Conservation (phyloP, 1,140 invertebrate species). For the Anagrus nilaparvatae region DNA sequence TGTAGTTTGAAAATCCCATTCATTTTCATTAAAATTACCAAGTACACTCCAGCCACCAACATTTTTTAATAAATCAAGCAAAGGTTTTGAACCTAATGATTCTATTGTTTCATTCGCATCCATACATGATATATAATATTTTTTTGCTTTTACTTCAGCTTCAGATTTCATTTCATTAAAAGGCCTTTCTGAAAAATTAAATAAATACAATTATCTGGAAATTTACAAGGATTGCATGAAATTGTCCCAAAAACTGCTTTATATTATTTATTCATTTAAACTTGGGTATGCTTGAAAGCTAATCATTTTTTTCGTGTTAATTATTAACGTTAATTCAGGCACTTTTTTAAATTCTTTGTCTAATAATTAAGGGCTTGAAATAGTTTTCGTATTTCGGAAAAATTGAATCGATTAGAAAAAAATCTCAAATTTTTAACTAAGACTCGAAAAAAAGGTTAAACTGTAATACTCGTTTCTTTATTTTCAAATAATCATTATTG, state of each 20-base stretch:
- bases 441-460: no score
- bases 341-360: constrained; percentile 26
- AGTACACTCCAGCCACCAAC: constrained; percentile 71
- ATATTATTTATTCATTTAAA: no score
- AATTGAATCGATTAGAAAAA: no score
- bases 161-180: constrained; percentile 54
- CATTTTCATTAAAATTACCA: constrained; percentile 46
- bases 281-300: no score
- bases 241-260: no score
- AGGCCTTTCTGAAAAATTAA: constrained; percentile 45
- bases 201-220: no score
- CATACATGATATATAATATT: constrained; percentile 89
- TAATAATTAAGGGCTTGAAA: no score
- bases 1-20: constrained; percentile 67
- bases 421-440: no score
- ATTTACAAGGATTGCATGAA: no score
- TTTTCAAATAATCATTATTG: no score
- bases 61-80: constrained; percentile 62
- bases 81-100: constrained; percentile 65
- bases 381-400: no score
- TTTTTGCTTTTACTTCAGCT: constrained; percentile 79
- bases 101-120: constrained; percentile 89
- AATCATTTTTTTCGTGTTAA: neutral
- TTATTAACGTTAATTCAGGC: neutral
- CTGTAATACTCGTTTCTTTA: no score